These are phyloP conservation scores for Pristionchus maxplancki DNA, from an alignment of 2,888 invertebrate genomes.

Conservation along the genomic window DNA sequence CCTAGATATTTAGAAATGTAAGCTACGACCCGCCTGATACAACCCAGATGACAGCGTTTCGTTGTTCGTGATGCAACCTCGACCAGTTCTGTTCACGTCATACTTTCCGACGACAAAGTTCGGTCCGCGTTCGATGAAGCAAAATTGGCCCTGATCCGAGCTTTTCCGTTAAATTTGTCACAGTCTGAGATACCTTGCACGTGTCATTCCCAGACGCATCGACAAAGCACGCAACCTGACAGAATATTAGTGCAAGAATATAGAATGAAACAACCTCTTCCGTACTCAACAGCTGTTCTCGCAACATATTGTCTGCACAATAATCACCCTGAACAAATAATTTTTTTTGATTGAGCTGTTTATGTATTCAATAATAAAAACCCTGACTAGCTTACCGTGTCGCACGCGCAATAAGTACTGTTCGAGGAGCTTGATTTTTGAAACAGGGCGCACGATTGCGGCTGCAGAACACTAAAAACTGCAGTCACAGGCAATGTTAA, in stretches of 20 bases:
- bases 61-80: not conserved
- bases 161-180: not conserved
- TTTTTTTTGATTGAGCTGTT: not conserved
- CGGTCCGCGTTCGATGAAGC: not conserved
- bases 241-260: not conserved
- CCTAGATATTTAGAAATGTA: too few species aligned
- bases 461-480: not conserved
- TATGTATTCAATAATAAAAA: too few species aligned
- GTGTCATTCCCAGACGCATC: not conserved
- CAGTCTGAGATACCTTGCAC: too few species aligned
- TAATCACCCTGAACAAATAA: not conserved
- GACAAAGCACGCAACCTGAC: not conserved
- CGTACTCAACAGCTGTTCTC: not conserved
- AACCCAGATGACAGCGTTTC: not conserved
- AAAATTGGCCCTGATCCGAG: not conserved
- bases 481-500: not conserved
- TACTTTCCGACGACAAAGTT: not conserved
- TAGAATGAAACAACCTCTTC: not conserved
- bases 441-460: not conserved
- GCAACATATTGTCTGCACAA: not conserved
- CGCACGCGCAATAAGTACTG: not conserved
- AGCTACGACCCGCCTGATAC: not conserved
- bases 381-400: not conserved
- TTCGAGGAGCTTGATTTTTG: not conserved
- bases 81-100: not conserved